A percentile compares a stretch with the other conserved stretches of the same genome.
Conservation (phyloP, 2,113 vertebrate species). For the Furnarius figulus region DNA sequence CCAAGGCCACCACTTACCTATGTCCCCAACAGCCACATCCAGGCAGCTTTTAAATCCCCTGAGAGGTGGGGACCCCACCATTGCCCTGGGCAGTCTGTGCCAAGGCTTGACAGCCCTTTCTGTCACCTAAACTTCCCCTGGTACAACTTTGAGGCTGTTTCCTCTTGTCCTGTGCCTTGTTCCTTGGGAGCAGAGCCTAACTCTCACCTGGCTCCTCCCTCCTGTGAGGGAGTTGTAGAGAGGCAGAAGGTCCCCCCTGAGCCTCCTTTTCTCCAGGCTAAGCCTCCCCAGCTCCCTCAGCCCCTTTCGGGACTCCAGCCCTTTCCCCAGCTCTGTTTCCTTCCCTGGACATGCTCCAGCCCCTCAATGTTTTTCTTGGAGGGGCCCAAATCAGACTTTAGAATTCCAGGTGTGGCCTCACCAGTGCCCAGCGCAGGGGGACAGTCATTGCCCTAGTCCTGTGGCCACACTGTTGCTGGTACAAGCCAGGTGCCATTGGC, state of each 20-base stretch:
- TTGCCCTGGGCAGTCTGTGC: neutral
- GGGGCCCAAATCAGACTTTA: neutral
- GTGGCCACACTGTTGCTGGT: neutral
- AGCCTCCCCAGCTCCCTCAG: neutral
- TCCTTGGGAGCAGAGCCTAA: neutral
- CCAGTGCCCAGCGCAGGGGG: neutral
- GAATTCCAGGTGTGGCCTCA: neutral
- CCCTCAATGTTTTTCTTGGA: accelerated
- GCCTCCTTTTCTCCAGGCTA: neutral
- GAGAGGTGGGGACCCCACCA: neutral
- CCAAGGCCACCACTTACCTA: neutral
- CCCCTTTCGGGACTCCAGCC: neutral
- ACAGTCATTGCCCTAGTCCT: neutral
- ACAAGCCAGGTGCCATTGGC: neutral
- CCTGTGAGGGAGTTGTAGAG: neutral
- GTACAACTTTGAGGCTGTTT: neutral
- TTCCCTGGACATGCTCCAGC: neutral
- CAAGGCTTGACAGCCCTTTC: neutral
- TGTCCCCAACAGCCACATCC: neutral
- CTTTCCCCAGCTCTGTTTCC: accelerated
- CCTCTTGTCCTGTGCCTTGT: neutral
- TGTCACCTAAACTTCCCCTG: neutral
- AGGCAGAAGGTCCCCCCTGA: accelerated
- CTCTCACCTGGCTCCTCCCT: neutral
- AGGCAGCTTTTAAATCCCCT: neutral